phyloP scores from a whole-genome alignment of 2,113 vertebrate species.

The Cariama cristata region DNA sequence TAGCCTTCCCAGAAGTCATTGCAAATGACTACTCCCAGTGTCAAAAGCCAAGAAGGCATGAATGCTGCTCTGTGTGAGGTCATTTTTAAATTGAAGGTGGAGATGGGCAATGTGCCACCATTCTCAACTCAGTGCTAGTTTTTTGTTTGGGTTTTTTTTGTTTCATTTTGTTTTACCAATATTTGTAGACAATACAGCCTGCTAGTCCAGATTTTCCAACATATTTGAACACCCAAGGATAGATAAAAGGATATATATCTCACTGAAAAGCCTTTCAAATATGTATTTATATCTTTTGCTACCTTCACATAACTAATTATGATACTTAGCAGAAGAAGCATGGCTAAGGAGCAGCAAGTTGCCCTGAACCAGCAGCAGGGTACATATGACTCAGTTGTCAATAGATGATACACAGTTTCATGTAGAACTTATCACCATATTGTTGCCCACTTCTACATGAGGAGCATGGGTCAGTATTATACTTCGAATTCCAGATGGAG shows the following conservation, averaged over 20 bases:
- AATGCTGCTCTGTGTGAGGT: neutral
- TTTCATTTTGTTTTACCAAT: neutral
- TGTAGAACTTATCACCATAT: neutral
- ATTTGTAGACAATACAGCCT: neutral
- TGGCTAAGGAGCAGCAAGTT: neutral
- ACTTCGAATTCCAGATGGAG: neutral
- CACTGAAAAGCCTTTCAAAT: neutral
- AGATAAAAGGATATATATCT: neutral
- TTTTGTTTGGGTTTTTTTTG: neutral
- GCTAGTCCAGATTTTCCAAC: conserved; percentile 5
- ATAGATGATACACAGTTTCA: neutral
- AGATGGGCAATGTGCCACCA: neutral
- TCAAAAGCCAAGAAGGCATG: neutral
- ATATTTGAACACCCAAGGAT: neutral
- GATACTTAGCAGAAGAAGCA: neutral
- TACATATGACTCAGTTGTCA: neutral
- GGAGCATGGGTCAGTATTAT: neutral
- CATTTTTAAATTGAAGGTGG: neutral
- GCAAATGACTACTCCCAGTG: neutral
- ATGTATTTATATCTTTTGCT: neutral
- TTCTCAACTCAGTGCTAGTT: neutral
- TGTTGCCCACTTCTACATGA: neutral
- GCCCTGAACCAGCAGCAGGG: neutral
- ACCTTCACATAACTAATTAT: neutral
- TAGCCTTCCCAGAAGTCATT: neutral